Conservation (phyloP, 2,797 vertebrate species). For the Gymnodraco acuticeps region DNA sequence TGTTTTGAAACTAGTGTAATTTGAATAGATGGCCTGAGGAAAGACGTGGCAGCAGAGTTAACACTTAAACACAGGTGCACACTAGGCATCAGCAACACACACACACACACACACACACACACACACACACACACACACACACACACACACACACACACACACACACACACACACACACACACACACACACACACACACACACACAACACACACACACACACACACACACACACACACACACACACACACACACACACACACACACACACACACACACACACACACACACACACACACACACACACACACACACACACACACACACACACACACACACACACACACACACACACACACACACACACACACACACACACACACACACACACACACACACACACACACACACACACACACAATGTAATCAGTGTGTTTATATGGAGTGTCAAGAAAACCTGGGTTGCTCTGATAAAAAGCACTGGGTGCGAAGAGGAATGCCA, state of each 20-base stretch:
- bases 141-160: conserved; percentile 40
- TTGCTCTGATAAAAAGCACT: conserved; percentile 71
- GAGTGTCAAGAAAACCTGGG: conserved; percentile 65
- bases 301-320: conserved; percentile 17
- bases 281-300: conserved; percentile 16
- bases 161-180: conserved; percentile 40
- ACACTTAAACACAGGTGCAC: conserved; percentile 80
- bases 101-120: conserved; percentile 26
- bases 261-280: conserved; percentile 30
- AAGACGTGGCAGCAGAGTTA: conserved; percentile 63
- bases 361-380: conserved; percentile 18
- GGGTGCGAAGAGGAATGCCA: conserved; percentile 64
- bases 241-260: conserved; percentile 40
- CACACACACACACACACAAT: conserved; percentile 40
- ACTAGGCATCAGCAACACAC: conserved; percentile 23
- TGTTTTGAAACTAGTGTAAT: conserved; percentile 55
- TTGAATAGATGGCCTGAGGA: conserved; percentile 63
- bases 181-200: conserved; percentile 42
- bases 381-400: conserved; percentile 14
- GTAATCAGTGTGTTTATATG: conserved; percentile 80
- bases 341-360: conserved; percentile 18
- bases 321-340: conserved; percentile 16
- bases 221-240: conserved; percentile 40
- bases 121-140: conserved; percentile 40
- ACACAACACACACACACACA: conserved; percentile 42